Evolutionary conservation across 1,140 invertebrate species (phyloP).

Genomic region (Pristionchus pacificus): DNA sequence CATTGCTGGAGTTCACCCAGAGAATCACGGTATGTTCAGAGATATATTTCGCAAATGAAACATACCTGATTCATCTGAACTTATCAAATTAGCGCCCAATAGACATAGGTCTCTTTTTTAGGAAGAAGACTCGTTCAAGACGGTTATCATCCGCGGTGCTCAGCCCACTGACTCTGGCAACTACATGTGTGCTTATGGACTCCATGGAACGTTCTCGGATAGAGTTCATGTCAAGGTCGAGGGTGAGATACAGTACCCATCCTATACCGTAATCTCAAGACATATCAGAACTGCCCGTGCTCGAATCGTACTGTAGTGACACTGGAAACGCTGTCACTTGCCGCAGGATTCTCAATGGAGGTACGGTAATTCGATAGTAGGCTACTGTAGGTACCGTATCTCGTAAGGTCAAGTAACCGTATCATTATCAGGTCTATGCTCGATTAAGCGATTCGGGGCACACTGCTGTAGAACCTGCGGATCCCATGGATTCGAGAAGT

Average conservation of each 20-base stretch:
- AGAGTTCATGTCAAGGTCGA: slow-evolving; percentile 16
- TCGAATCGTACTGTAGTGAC: slow-evolving; percentile 12
- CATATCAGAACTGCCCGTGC: background rate
- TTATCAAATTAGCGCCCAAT: no score
- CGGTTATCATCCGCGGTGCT: slow-evolving; percentile 11
- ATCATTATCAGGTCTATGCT: slow-evolving; percentile 14
- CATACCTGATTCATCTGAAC: background rate
- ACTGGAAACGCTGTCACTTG: slow-evolving; percentile 19
- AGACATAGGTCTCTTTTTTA: no score
- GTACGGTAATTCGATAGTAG: background rate
- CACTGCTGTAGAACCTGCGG: slow-evolving; percentile 72
- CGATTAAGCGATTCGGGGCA: slow-evolving; percentile 64
- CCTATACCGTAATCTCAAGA: background rate
- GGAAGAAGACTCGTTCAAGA: background rate
- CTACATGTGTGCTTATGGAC: slow-evolving; percentile 13
- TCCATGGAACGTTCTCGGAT: slow-evolving; percentile 16
- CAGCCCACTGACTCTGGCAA: slow-evolving; percentile 1
- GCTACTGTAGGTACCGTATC: background rate
- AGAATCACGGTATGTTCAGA: slow-evolving; percentile 23
- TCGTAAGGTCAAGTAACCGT: background rate
- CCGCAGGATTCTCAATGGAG: slow-evolving; percentile 16
- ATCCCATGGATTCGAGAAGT: background rate
- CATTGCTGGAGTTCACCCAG: slow-evolving; percentile 12
- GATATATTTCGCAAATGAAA: background rate
- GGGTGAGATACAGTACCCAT: background rate